phyloP scores from a whole-genome alignment of 2,797 vertebrate genomes.

The Galagoides demidoff region DNA sequence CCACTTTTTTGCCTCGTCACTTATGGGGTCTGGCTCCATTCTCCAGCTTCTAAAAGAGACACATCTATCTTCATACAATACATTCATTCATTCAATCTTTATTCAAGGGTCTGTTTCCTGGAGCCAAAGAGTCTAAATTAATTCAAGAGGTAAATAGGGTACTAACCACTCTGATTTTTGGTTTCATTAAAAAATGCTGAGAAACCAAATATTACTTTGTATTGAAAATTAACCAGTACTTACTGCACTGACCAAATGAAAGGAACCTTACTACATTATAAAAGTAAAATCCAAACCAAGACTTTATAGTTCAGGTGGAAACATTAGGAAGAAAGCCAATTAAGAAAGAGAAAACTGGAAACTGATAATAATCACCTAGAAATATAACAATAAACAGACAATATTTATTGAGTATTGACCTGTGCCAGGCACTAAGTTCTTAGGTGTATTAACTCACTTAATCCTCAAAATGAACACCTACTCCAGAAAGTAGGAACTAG shows the following conservation, averaged over 20 bases:
- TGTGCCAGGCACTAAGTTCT: neutral
- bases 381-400: neutral
- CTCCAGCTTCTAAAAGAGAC: neutral
- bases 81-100: neutral
- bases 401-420: neutral
- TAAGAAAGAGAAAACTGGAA: neutral
- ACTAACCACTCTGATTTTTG: neutral
- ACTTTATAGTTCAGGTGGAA: neutral
- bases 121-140: neutral
- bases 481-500: neutral
- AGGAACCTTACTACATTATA: neutral
- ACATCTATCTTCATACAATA: neutral
- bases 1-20: neutral
- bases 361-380: neutral
- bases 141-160: neutral
- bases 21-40: neutral
- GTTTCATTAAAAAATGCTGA: neutral
- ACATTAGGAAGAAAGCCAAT: neutral
- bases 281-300: neutral
- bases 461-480: neutral
- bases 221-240: neutral
- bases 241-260: neutral
- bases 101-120: neutral
- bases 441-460: neutral
- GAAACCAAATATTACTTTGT: neutral